Base-by-base conservation (phyloP, 2,113 vertebrate genomes). In the Dunckerocampus dactyliophorus region DNA sequence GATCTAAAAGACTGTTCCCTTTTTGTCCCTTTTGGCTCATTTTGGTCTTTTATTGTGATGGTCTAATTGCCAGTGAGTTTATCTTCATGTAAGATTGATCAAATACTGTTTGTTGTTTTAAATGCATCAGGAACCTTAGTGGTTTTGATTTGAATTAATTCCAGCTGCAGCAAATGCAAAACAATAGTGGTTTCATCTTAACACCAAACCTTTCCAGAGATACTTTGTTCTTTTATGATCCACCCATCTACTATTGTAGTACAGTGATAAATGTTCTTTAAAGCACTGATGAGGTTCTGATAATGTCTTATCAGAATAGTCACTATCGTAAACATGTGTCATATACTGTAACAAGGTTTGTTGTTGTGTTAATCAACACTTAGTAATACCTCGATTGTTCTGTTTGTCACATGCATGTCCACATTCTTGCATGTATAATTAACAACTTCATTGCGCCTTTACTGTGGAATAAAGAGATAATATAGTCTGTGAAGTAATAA, bases 261-360 rank as follows among this genome's bases (percentile, higher is more conserved):
- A 20, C 64, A 42, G 20, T 42, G 2, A 24, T 45, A 15, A n/a
- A 20, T 24, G 16, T 42, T 47, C 31, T 66, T 46, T 19, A 28
- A 45, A 54, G 13, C 19, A 19, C 1, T 22, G 51, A 69, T 51
- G 39, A 34, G 21, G 17, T 19, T 24, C 14, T 60, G 43, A 63
- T 71, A 56, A 70, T 1, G 1, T 49, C 22, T 52, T 60, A 69
- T 66, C 63, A 52, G 45, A 19, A 28, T 8, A 55, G 14, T 34
- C 28, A 45, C 49, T 5, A 17, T 20, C 63, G 63, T 72, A 73
- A 69, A 64, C 11, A 7, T 56, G 54, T 51, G 51, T 59, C 47
- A 28, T 45, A 10, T 24, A 16, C 8, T 15, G 13, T 37, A 63
- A 63, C 55, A 22, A 50, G 50, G 39, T 59, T 15, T 46, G 3